Evolutionary conservation across 2,888 invertebrate genomes (phyloP).

Genomic region (Drosophila peninsularis): DNA sequence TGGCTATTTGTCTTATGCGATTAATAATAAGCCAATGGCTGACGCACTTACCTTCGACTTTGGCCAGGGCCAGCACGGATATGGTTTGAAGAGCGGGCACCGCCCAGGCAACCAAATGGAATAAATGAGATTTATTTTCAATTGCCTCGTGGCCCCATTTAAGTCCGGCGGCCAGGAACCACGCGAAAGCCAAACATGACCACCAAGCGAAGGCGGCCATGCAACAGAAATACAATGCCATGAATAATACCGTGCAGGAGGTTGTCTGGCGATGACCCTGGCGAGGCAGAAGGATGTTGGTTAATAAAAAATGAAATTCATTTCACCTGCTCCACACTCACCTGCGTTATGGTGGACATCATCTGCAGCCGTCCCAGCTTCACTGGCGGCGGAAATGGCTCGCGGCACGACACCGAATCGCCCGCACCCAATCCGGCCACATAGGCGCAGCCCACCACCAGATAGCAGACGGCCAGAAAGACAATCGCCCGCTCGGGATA

Average conservation of each 20-base stretch:
- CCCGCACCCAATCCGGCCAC: conserved; percentile 93
- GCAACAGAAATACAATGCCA: conserved; percentile 97
- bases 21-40: conserved; percentile 30
- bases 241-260: conserved; percentile 96
- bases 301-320: conserved; percentile 53
- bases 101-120: conserved; percentile 99
- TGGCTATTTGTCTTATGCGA: conserved; percentile 1
- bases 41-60: conserved; percentile 92
- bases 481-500: conserved; percentile 99
- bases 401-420: conserved; percentile 92
- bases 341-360: conserved; percentile 94
- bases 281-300: conserved; percentile 26
- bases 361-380: conserved; percentile 90
- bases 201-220: conserved; percentile 99
- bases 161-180: conserved; percentile 97
- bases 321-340: conserved; percentile 83
- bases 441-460: conserved; percentile 97
- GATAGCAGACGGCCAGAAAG: conserved; percentile 97
- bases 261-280: conserved; percentile 85
- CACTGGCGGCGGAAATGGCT: conserved; percentile 90
- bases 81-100: conserved; percentile 98
- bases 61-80: conserved; percentile 96
- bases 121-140: conserved; percentile 98
- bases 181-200: conserved; percentile 97
- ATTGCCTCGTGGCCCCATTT: conserved; percentile 99